Percentiles rank a stretch among this genome's conserved stretches.
These are phyloP conservation scores for Mystacides longicornis DNA, from an alignment of 2,888 invertebrate species.

Conservation along the genomic window DNA sequence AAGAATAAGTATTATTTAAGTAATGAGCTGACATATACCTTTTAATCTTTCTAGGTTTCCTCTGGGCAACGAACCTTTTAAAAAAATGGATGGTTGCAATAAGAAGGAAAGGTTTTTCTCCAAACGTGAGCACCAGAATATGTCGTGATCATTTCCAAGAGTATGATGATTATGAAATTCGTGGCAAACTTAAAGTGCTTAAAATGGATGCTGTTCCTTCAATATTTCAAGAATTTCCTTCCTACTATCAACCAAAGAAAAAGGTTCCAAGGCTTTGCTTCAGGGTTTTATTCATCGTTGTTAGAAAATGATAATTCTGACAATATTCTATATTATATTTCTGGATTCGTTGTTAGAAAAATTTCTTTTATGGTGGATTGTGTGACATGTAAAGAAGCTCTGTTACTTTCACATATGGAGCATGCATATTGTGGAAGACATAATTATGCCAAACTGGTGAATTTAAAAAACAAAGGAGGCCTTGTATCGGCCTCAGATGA, in stretches of 20 bases:
- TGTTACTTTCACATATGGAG: neutral
- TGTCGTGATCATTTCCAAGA: neutral
- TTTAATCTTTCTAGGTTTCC: neutral
- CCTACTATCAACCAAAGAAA: neutral
- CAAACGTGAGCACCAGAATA: neutral
- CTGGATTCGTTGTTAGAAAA: neutral
- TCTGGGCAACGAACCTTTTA: neutral
- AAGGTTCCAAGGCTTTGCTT: neutral
- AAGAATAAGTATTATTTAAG: neutral
- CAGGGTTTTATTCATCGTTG: neutral
- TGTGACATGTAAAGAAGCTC: neutral
- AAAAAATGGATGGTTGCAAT: neutral
- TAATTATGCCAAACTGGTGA: neutral
- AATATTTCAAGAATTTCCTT: neutral
- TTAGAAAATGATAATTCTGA: neutral
- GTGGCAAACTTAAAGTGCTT: neutral
- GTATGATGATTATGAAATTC: neutral
- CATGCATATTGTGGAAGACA: neutral
- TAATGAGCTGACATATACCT: neutral
- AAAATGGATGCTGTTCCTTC: neutral
- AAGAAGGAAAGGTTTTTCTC: neutral
- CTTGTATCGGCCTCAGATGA: neutral
- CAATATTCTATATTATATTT: neutral
- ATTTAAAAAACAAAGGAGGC: neutral
- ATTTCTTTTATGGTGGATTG: neutral